These are phyloP conservation scores for Hymenopus coronatus DNA, from an alignment of 2,888 invertebrate genomes.

Conservation along the genomic window DNA sequence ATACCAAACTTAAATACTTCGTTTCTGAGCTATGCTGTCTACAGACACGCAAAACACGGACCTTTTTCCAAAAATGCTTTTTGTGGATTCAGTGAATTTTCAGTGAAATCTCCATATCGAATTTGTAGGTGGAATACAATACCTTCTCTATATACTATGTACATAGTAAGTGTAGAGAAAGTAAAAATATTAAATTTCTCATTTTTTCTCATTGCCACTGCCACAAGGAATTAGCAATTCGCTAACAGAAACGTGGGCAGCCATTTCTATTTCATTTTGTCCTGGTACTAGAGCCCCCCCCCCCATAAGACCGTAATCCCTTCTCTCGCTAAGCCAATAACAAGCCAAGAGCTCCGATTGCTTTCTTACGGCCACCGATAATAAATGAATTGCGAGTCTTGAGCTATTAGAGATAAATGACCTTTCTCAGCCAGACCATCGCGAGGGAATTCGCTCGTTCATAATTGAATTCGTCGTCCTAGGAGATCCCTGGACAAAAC, in stretches of 20 bases:
- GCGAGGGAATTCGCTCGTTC: conserved; percentile 25
- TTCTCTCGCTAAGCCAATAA: conserved; percentile 26
- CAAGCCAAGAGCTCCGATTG: conserved; percentile 23
- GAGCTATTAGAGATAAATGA: conserved; percentile 30
- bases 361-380: conserved; percentile 22
- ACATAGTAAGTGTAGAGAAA: no score
- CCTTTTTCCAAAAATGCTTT: no score
- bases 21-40: no score
- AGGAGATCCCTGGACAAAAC: conserved; percentile 20
- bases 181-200: no score
- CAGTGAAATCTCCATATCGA: no score
- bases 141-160: no score
- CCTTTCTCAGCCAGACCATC: conserved; percentile 25
- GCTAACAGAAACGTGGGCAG: background rate
- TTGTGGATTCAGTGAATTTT: no score
- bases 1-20: no score
- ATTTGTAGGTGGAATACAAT: no score
- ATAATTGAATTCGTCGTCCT: conserved; percentile 31
- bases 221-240: background rate
- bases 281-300: background rate
- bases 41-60: no score
- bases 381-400: conserved; percentile 31
- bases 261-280: background rate
- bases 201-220: no score
- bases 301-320: background rate